A percentile compares a stretch with the other conserved stretches of the same genome.
These are phyloP conservation scores for Drosophila lini DNA, from an alignment of 1,140 invertebrate genomes.

Conservation along the genomic window DNA sequence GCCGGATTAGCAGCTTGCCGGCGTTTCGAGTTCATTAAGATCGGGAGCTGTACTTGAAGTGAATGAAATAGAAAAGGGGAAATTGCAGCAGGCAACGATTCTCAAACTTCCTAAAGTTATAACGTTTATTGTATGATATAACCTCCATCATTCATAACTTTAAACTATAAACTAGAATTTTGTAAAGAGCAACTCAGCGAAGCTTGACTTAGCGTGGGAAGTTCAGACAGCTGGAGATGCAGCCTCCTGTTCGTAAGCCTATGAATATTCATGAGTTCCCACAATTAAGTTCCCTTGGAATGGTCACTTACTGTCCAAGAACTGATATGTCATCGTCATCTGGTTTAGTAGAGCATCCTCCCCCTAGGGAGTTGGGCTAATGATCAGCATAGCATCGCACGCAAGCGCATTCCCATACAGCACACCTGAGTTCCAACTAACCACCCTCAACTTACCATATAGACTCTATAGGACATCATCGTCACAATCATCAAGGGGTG, in stretches of 20 bases:
- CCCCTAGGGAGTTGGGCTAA: conserved; percentile 39
- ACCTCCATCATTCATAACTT: conserved; percentile 1
- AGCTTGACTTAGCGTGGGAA: conserved; percentile 33
- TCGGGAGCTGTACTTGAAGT: conserved; percentile 51
- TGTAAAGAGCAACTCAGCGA: not conserved
- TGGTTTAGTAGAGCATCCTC: conserved; percentile 80
- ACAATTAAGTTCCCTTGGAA: conserved; percentile 46
- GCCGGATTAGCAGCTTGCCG: conserved; percentile 60
- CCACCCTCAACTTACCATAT: conserved; percentile 26
- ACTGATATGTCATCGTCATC: conserved; percentile 83
- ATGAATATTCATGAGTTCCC: conserved; percentile 74
- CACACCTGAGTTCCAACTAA: conserved; percentile 63
- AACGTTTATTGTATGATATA: conserved; percentile 8
- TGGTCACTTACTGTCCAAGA: conserved; percentile 44
- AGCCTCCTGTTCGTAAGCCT: conserved; percentile 3
- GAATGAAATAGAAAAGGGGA: conserved; percentile 54
- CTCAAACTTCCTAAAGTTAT: conserved; percentile 31
- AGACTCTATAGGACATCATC: conserved; percentile 24
- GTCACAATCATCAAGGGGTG: conserved; percentile 26
- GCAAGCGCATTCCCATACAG: conserved; percentile 81
- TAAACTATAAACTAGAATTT: not conserved
- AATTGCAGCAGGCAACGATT: conserved; percentile 3
- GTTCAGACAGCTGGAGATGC: conserved; percentile 13
- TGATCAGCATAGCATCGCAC: conserved; percentile 75
- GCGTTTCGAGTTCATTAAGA: conserved; percentile 72